phyloP scores from a whole-genome alignment of 2,797 vertebrate genomes.

The Falco rusticolus region DNA sequence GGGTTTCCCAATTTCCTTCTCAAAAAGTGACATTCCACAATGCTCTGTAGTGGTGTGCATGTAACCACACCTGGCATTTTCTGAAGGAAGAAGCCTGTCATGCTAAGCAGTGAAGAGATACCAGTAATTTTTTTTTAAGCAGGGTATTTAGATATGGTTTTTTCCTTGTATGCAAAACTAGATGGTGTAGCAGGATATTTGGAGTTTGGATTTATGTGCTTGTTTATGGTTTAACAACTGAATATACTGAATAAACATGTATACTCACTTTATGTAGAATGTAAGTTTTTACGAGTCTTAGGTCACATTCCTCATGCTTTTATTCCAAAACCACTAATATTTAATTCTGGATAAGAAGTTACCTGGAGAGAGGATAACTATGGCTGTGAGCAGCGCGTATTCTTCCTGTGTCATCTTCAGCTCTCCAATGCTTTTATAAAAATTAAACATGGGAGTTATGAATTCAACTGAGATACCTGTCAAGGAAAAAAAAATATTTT shows the following conservation, averaged over 20 bases:
- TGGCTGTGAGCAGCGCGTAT: constrained; percentile 92
- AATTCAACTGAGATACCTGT: constrained; percentile 95
- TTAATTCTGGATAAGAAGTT: constrained; percentile 42
- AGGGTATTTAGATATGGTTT: neutral
- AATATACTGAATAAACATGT: neutral
- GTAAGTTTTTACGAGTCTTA: neutral
- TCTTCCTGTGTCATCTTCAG: constrained; percentile 93
- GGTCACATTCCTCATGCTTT: neutral
- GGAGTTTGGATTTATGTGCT: neutral
- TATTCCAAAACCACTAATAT: neutral
- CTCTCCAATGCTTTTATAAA: constrained; percentile 94
- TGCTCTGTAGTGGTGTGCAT: neutral
- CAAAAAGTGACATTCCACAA: neutral
- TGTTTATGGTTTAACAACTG: neutral
- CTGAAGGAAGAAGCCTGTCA: neutral
- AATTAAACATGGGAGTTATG: constrained; percentile 96
- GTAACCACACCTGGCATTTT: neutral
- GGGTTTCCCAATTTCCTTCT: neutral
- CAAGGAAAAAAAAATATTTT: neutral
- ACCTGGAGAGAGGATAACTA: constrained; percentile 93
- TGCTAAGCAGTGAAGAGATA: neutral
- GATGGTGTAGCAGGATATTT: neutral
- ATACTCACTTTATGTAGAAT: neutral
- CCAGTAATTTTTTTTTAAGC: neutral
- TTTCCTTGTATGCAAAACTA: neutral